Evolutionary conservation across 1,140 invertebrate genomes (phyloP).

Genomic region (Brachionus calyciflorus): DNA sequence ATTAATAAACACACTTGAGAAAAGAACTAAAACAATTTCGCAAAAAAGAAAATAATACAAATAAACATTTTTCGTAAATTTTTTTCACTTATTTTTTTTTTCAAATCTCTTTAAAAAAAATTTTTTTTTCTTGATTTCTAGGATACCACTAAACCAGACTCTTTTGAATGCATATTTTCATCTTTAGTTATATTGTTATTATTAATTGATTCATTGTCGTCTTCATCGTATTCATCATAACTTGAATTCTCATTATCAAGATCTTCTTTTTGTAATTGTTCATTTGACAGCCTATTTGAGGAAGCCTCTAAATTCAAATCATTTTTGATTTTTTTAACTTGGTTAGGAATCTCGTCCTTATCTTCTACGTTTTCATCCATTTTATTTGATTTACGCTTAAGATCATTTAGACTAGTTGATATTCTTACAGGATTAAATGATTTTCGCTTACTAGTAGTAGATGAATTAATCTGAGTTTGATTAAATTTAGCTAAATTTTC

Average conservation of each 20-base stretch:
- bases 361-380: neutral
- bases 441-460: slow-evolving; percentile 25
- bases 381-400: neutral
- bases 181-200: neutral
- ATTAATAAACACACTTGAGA: too few relatives aligned
- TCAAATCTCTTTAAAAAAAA: too few relatives aligned
- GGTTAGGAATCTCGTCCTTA: neutral
- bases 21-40: too few relatives aligned
- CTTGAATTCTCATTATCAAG: neutral
- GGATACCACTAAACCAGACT: neutral
- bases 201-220: neutral
- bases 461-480: slow-evolving; percentile 5
- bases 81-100: too few relatives aligned
- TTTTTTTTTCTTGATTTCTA: too few relatives aligned
- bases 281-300: too few relatives aligned
- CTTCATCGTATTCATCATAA: slow-evolving; percentile 25
- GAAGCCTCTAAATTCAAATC: too few relatives aligned
- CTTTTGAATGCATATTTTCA: neutral
- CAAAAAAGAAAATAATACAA: too few relatives aligned
- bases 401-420: neutral
- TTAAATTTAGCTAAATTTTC: slow-evolving; percentile 13
- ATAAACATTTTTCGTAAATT: too few relatives aligned
- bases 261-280: neutral
- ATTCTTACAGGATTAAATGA: slow-evolving; percentile 13
- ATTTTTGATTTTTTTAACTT: too few relatives aligned